Evolutionary conservation across 2,888 invertebrate species (phyloP).

Genomic region (Stenodera caucasica): DNA sequence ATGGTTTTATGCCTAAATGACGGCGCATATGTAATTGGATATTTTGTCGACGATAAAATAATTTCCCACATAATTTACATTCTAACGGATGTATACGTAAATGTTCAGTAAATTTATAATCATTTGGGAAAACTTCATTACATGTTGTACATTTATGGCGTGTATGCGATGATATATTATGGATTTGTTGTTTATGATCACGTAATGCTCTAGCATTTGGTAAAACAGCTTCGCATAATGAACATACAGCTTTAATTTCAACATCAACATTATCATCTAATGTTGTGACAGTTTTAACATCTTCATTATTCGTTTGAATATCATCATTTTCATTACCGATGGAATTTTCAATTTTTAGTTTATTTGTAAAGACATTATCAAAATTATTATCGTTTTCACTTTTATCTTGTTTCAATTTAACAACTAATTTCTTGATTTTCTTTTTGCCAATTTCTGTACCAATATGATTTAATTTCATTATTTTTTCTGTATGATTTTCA

Average conservation of each 20-base stretch:
- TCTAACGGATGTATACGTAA: constrained; percentile 79
- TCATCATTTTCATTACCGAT: constrained; percentile 10
- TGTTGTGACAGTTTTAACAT: constrained; percentile 17
- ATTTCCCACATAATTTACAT: constrained; percentile 80
- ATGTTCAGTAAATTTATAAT: constrained; percentile 71
- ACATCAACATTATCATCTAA: constrained; percentile 27
- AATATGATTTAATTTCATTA: constrained; percentile 42
- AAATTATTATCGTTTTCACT: constrained; percentile 50
- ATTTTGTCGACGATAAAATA: constrained; percentile 72
- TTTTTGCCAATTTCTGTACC: constrained; percentile 44
- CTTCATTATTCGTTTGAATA: constrained; percentile 35
- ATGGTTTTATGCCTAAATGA: constrained; percentile 71
- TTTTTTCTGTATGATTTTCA: constrained; percentile 58
- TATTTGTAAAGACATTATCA: constrained; percentile 53
- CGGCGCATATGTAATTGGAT: constrained; percentile 77
- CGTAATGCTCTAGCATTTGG: constrained; percentile 45
- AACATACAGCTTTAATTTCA: constrained; percentile 42
- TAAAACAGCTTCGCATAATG: constrained; percentile 45
- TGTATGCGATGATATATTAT: constrained; percentile 55
- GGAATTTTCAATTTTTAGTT: constrained; percentile 45
- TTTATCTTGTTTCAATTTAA: constrained; percentile 44
- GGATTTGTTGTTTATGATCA: constrained; percentile 57
- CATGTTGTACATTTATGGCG: constrained; percentile 63
- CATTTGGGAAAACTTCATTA: constrained; percentile 67
- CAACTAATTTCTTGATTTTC: constrained; percentile 48